phyloP scores from a whole-genome alignment of 2,113 vertebrate genomes.

The Limnothrissa miodon region DNA sequence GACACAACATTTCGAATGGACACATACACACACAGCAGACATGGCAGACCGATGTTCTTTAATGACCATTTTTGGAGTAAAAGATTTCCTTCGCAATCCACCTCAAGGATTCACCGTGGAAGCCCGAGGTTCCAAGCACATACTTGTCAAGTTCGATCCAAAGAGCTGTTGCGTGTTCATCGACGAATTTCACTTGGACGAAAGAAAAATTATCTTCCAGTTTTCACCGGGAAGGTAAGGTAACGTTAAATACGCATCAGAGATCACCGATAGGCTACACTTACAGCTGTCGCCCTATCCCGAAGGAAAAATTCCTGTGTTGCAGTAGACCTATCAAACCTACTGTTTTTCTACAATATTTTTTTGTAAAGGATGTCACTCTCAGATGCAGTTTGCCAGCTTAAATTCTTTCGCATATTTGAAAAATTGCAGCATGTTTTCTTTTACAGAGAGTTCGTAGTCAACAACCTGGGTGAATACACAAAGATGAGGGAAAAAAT shows the following conservation, averaged over 20 bases:
- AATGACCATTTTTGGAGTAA: conserved; percentile 50
- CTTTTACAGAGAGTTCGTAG: conserved; percentile 51
- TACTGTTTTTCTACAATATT: no score
- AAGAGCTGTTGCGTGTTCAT: conserved; percentile 57
- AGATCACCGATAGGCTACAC: no score
- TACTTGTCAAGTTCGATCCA: conserved; percentile 44
- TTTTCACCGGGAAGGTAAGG: conserved; percentile 61
- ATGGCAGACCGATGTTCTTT: conserved; percentile 11
- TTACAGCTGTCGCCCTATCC: no score
- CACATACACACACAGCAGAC: background rate
- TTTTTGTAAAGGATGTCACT: no score
- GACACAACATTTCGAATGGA: no score
- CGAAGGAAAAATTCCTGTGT: no score
- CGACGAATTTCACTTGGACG: conserved; percentile 49
- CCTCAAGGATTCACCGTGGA: conserved; percentile 58
- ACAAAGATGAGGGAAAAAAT: conserved; percentile 56
- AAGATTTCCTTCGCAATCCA: conserved; percentile 54
- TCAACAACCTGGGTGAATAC: conserved; percentile 59
- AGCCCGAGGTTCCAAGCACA: background rate
- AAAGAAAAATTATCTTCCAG: conserved; percentile 51
- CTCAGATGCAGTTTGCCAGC: background rate
- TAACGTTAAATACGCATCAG: background rate
- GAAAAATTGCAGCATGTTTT: conserved; percentile 1
- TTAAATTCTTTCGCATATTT: background rate
- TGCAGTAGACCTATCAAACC: no score